These are phyloP conservation scores for Andrena flavipes DNA, from an alignment of 2,888 invertebrate genomes.

Conservation along the genomic window DNA sequence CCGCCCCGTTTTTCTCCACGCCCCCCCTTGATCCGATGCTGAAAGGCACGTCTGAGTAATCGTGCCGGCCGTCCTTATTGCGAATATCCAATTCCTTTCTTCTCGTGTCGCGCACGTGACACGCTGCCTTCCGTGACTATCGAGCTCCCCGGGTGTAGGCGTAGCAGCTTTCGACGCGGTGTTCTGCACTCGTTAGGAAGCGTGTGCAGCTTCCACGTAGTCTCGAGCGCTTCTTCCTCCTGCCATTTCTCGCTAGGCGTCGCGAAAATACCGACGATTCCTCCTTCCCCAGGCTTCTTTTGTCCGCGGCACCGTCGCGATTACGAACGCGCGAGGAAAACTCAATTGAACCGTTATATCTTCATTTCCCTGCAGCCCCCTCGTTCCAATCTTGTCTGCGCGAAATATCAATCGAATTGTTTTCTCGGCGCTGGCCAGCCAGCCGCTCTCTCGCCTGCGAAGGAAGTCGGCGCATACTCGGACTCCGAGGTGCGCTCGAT, in stretches of 20 bases:
- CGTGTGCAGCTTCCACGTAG: not conserved
- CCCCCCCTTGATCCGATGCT: constrained; percentile 57
- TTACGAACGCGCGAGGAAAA: not conserved
- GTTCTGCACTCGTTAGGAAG: constrained; percentile 4
- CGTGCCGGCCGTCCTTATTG: constrained; percentile 58
- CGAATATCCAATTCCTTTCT: constrained; percentile 58
- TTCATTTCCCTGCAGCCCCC: not conserved
- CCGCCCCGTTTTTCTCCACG: constrained; percentile 14
- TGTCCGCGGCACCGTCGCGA: not conserved
- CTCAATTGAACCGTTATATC: not conserved
- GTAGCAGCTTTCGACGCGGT: constrained; percentile 11
- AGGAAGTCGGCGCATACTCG: too few species aligned
- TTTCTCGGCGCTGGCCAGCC: too few species aligned
- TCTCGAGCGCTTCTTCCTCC: not conserved
- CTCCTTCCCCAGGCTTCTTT: not conserved
- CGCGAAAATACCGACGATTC: not conserved
- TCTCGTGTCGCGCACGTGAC: constrained; percentile 58
- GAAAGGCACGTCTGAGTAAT: constrained; percentile 61
- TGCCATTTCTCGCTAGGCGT: not conserved
- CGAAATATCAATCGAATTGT: not conserved
- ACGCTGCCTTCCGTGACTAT: constrained; percentile 34
- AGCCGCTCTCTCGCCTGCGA: too few species aligned
- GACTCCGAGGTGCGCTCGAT: not conserved
- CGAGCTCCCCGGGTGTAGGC: not conserved
- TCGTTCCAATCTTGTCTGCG: not conserved